Conservation (phyloP, 2,113 vertebrate genomes). For the Penelope pileata region DNA sequence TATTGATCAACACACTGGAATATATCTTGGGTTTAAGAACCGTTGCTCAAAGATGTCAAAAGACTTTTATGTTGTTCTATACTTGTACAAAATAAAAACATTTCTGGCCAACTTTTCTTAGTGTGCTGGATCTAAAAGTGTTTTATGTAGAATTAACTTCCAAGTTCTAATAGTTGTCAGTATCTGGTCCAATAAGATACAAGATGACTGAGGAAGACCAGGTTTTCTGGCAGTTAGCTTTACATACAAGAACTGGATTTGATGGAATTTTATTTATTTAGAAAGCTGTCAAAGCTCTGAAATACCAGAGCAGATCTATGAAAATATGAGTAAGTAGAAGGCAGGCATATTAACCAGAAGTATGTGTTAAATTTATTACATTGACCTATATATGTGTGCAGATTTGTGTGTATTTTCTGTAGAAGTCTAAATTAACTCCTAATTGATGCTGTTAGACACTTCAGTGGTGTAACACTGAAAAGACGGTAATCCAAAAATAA, state of each 20-base stretch:
- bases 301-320: neutral
- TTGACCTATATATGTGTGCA: neutral
- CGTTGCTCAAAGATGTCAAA: neutral
- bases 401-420: neutral
- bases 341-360: neutral
- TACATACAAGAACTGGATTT: neutral
- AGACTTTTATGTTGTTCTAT: neutral
- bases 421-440: neutral
- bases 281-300: too few relatives aligned
- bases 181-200: neutral
- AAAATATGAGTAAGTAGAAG: neutral
- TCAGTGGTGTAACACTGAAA: too few relatives aligned
- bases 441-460: neutral
- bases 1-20: neutral
- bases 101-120: constrained; percentile 9
- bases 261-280: neutral
- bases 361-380: neutral
- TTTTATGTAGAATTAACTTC: neutral
- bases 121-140: neutral
- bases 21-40: neutral
- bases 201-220: too few relatives aligned
- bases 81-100: constrained; percentile 52
- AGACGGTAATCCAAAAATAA: neutral
- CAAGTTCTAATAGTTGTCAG: neutral
- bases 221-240: neutral